Conservation (phyloP, 2,888 invertebrate species). For the Petrolisthes manimaculis region DNA sequence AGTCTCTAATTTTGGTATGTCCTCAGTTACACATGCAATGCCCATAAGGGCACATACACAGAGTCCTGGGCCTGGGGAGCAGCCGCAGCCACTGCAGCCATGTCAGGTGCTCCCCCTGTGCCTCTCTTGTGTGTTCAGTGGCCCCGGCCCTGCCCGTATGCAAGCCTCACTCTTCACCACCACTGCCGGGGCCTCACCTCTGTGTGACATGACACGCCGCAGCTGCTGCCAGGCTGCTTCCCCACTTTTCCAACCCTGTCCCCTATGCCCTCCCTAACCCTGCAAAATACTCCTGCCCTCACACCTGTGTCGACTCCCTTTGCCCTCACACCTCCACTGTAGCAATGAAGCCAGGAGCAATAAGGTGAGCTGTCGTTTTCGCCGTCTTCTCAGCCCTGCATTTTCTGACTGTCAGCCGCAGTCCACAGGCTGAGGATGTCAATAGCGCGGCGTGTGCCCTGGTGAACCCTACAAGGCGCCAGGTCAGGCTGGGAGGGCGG, state of each 20-base stretch:
- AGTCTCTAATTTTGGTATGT: no score
- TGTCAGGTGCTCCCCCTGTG: slow-evolving; percentile 58
- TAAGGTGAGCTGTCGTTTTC: slow-evolving; percentile 48
- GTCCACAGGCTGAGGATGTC: slow-evolving; percentile 43
- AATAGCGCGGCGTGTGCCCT: slow-evolving; percentile 29
- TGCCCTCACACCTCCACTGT: slow-evolving; percentile 37
- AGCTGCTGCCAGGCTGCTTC: slow-evolving; percentile 35
- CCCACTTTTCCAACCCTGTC: not conserved
- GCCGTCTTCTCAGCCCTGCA: slow-evolving; percentile 45
- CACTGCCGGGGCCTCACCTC: slow-evolving; percentile 31
- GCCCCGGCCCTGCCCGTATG: slow-evolving; percentile 47
- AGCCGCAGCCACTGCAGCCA: slow-evolving; percentile 49
- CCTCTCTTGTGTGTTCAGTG: slow-evolving; percentile 55
- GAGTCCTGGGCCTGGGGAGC: slow-evolving; percentile 12
- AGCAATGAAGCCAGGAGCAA: slow-evolving; percentile 56
- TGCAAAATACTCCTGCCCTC: not conserved
- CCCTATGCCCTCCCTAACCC: slow-evolving; percentile 3
- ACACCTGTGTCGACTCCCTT: slow-evolving; percentile 25
- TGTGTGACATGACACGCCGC: slow-evolving; percentile 47
- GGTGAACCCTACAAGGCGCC: slow-evolving; percentile 4
- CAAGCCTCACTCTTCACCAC: slow-evolving; percentile 44
- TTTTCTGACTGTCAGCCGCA: slow-evolving; percentile 40
- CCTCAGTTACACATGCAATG: no score
- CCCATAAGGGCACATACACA: not conserved
- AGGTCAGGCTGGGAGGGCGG: slow-evolving; percentile 45